phyloP scores from a whole-genome alignment of 2,113 vertebrate species.

The Raja brachyura region DNA sequence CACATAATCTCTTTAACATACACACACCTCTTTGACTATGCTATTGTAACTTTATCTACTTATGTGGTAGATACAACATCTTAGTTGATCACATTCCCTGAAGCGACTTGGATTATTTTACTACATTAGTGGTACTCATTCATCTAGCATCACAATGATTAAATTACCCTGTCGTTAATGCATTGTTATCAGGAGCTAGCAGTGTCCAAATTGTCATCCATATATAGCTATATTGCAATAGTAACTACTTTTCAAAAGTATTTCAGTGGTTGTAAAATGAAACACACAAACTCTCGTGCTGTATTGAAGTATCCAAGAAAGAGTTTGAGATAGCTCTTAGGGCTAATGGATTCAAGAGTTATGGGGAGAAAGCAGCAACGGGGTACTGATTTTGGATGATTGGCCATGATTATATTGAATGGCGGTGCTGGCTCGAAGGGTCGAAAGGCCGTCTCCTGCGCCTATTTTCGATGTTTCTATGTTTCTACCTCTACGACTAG shows the following conservation, averaged over 20 bases:
- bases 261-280: too few relatives aligned
- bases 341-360: too few relatives aligned
- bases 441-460: too few relatives aligned
- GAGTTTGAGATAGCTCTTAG: too few relatives aligned
- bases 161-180: not conserved
- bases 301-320: too few relatives aligned
- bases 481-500: not conserved
- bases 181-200: not conserved
- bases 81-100: not conserved
- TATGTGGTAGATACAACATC: not conserved
- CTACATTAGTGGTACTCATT: not conserved
- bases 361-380: too few relatives aligned
- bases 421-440: too few relatives aligned
- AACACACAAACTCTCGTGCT: too few relatives aligned
- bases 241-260: not conserved
- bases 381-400: too few relatives aligned
- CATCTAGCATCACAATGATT: not conserved
- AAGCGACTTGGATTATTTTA: not conserved
- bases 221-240: not conserved
- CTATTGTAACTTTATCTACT: not conserved
- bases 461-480: too few relatives aligned
- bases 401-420: too few relatives aligned
- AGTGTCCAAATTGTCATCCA: not conserved
- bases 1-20: too few relatives aligned
- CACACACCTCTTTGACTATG: not conserved